These are phyloP conservation scores for Tamias sibiricus DNA, from an alignment of 2,113 vertebrate species.

Conservation along the genomic window DNA sequence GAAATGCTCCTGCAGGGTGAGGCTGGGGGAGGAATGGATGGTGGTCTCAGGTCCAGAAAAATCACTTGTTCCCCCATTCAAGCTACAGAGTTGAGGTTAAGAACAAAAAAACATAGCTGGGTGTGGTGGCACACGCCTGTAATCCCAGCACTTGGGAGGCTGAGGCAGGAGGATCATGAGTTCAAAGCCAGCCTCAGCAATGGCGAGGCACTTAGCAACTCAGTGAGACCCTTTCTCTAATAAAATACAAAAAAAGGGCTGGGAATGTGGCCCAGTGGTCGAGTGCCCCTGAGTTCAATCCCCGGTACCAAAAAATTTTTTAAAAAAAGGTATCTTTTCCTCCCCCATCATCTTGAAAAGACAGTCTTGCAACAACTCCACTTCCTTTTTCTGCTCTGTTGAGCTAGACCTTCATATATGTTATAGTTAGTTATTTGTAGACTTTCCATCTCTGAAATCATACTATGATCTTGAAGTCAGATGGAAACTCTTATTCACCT, in stretches of 20 bases:
- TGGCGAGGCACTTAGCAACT: too few species aligned
- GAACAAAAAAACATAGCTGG: too few species aligned
- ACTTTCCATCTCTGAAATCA: background rate
- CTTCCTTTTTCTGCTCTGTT: constrained; percentile 55
- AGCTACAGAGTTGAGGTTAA: constrained; percentile 26
- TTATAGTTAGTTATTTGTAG: constrained; percentile 39
- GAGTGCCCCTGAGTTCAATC: too few species aligned
- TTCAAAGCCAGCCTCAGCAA: too few species aligned
- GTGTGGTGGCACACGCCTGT: too few species aligned
- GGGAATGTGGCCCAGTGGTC: too few species aligned
- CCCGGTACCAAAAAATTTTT: too few species aligned
- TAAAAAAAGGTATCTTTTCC: background rate
- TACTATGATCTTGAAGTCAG: background rate
- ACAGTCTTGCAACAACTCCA: constrained; percentile 27
- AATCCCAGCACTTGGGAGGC: too few species aligned
- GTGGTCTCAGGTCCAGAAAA: background rate
- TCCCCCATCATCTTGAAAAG: background rate
- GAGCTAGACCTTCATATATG: constrained; percentile 1
- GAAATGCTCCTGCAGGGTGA: background rate
- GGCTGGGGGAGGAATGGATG: background rate
- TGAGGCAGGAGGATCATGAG: too few species aligned
- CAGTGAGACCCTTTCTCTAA: too few species aligned
- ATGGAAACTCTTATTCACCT: background rate
- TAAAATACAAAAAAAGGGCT: too few species aligned
- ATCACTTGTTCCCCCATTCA: background rate